Conservation (phyloP, 2,113 vertebrate genomes). For the Sinocyclocheilus anophthalmus region DNA sequence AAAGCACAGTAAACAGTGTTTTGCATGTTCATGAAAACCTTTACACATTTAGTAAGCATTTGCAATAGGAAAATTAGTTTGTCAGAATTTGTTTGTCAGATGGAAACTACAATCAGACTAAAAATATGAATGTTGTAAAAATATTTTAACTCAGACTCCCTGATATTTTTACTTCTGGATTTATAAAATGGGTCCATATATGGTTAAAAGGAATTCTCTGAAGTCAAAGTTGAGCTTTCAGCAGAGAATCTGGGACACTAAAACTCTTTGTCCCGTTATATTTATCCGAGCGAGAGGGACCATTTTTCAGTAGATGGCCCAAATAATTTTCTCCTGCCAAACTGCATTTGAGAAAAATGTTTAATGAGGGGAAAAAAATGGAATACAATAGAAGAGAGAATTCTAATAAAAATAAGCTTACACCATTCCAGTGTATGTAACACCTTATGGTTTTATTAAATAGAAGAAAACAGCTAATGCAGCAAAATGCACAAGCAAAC, state of each 20-base stretch:
- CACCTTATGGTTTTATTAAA: background rate
- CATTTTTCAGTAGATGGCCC: slow-evolving; percentile 6
- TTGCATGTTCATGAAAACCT: background rate
- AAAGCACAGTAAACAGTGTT: background rate
- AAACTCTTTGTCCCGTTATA: slow-evolving; percentile 27
- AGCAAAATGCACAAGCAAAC: no score
- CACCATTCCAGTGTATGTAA: background rate
- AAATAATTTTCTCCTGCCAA: slow-evolving; percentile 5
- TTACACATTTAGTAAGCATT: background rate
- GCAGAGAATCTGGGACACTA: slow-evolving; percentile 26
- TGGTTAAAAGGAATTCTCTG: background rate
- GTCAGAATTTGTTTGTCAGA: no score
- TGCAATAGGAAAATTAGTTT: background rate
- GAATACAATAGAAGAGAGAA: background rate
- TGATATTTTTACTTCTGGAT: background rate
- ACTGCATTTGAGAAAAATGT: background rate
- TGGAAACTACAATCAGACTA: background rate
- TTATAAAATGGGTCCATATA: background rate
- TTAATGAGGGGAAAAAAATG: background rate
- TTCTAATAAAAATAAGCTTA: background rate
- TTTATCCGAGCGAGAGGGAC: slow-evolving; percentile 21
- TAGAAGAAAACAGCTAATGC: no score
- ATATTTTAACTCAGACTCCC: background rate
- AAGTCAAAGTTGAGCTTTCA: slow-evolving; percentile 15
- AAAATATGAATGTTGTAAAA: background rate